Evolutionary conservation across 1,140 invertebrate genomes (phyloP).

Genomic region (Panagrolaimus sp.): DNA sequence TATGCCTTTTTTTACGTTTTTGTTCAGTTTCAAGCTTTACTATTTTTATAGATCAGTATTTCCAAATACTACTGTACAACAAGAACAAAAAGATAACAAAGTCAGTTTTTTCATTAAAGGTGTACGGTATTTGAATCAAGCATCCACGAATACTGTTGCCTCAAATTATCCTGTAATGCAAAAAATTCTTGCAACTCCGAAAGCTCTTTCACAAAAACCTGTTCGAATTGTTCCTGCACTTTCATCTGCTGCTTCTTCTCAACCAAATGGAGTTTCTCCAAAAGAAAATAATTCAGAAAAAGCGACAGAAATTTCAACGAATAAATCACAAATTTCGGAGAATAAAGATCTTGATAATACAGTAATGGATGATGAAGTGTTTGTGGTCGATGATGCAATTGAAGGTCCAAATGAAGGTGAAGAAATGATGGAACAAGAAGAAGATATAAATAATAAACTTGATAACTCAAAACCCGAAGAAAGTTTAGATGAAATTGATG

Average conservation of each 20-base stretch:
- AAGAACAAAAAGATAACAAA: background rate
- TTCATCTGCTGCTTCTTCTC: background rate
- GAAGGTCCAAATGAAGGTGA: background rate
- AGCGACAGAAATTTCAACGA: background rate
- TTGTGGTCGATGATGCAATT: background rate
- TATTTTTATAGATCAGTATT: background rate
- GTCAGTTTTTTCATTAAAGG: background rate
- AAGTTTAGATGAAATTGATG: background rate
- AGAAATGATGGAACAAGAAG: too few species aligned
- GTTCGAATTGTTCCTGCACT: too few species aligned
- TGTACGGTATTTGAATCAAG: slow-evolving; percentile 20
- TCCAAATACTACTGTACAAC: background rate
- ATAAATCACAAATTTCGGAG: background rate
- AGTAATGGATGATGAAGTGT: background rate
- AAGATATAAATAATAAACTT: too few species aligned
- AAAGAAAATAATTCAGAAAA: background rate
- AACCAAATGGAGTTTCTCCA: background rate
- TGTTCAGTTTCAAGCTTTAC: too few species aligned
- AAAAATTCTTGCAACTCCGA: slow-evolving; percentile 15
- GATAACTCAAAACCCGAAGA: background rate
- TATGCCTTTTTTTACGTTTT: slow-evolving; percentile 18
- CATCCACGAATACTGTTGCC: slow-evolving; percentile 12
- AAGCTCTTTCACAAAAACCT: background rate
- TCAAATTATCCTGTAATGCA: slow-evolving; percentile 23
- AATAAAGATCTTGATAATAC: too few species aligned